Evolutionary conservation across 2,113 vertebrate species (phyloP).

Genomic region (Sphyrna mokarran): DNA sequence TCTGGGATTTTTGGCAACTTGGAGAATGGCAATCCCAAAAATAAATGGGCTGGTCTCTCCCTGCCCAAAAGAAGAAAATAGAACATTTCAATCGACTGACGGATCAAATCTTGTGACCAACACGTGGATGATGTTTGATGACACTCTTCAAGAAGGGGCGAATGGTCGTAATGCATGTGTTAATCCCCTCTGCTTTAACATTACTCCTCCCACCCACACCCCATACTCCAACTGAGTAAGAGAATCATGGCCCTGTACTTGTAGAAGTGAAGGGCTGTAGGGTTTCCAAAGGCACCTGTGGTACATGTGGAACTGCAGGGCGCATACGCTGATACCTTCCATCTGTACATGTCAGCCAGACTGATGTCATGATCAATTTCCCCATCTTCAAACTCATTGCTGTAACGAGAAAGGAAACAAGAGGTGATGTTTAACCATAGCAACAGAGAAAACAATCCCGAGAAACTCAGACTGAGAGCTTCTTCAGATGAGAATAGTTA

Average conservation of each 20-base stretch:
- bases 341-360: constrained; percentile 77
- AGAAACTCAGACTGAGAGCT: background rate
- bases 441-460: background rate
- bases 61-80: background rate
- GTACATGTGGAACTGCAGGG: constrained; percentile 85
- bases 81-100: background rate
- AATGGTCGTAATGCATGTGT: background rate
- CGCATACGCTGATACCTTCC: constrained; percentile 82
- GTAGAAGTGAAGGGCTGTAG: constrained; percentile 34
- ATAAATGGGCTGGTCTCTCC: background rate
- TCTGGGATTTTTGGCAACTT: background rate
- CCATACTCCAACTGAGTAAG: background rate
- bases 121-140: background rate
- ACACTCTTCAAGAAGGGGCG: background rate
- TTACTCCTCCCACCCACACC: background rate
- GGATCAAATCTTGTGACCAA: background rate
- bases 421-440: background rate
- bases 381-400: constrained; percentile 72
- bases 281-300: constrained; percentile 63
- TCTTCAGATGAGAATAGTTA: background rate
- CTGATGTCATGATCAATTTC: constrained; percentile 64
- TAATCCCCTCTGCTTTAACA: background rate
- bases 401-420: constrained; percentile 44
- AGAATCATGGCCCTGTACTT: constrained; percentile 23
- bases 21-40: background rate